Percentiles rank a stretch among this genome's conserved stretches.
These are phyloP conservation scores for Trisateles emortualis DNA, from an alignment of 2,888 invertebrate species.

Conservation along the genomic window DNA sequence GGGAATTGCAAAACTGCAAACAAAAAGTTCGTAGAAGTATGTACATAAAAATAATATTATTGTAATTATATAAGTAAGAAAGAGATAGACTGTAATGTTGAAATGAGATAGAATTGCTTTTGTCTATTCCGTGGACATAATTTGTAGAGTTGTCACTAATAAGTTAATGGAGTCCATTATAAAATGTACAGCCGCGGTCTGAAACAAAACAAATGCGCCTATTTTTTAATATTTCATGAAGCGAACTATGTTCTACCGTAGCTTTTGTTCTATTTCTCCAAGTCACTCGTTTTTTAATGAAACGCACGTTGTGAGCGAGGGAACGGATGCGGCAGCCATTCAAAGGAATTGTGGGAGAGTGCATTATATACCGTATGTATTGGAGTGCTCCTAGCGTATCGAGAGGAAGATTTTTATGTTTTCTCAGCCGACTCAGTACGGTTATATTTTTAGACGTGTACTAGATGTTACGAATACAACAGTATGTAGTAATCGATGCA, in stretches of 20 bases:
- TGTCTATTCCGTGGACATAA: no score
- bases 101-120: no score
- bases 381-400: slow-evolving; percentile 37
- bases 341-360: slow-evolving; percentile 53
- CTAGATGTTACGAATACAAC: slow-evolving; percentile 30
- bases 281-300: slow-evolving; percentile 57
- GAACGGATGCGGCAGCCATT: slow-evolving; percentile 44
- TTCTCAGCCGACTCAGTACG: slow-evolving; percentile 12
- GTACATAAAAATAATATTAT: no score
- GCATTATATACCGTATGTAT: slow-evolving; percentile 44
- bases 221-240: slow-evolving; percentile 52
- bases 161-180: slow-evolving; percentile 50
- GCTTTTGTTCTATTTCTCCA: slow-evolving; percentile 53
- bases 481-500: slow-evolving; percentile 36
- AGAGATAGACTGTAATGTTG: no score
- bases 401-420: slow-evolving; percentile 44
- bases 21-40: no score
- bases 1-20: no score
- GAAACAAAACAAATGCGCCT: slow-evolving; percentile 46
- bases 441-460: slow-evolving; percentile 19
- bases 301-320: slow-evolving; percentile 46
- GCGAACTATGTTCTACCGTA: slow-evolving; percentile 39
- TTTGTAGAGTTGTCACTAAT: slow-evolving; percentile 42
- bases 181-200: slow-evolving; percentile 32
- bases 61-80: no score